A percentile compares a stretch with the other conserved stretches of the same genome.
phyloP scores from a whole-genome alignment of 2,888 invertebrate species.

The Mythimna ferrago region DNA sequence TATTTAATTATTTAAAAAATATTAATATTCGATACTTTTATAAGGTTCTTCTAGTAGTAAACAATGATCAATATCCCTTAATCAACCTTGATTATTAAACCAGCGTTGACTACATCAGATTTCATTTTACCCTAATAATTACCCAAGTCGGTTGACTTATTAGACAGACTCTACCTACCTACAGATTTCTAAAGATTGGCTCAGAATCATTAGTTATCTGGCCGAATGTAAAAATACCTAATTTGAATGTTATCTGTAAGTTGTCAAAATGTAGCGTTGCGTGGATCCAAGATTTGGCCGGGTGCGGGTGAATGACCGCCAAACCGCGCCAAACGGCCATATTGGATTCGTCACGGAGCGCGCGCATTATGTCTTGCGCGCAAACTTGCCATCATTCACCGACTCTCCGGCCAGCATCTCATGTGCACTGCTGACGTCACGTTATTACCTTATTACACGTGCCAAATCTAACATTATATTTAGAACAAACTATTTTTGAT shows the following conservation, averaged over 20 bases:
- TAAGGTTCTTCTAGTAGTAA: no score
- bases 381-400: slow-evolving; percentile 65
- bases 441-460: slow-evolving; percentile 53
- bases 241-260: slow-evolving; percentile 66
- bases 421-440: slow-evolving; percentile 53
- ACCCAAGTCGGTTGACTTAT: no score
- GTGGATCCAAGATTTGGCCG: slow-evolving; percentile 77
- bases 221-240: slow-evolving; percentile 17
- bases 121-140: no score
- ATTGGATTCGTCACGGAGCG: slow-evolving; percentile 88
- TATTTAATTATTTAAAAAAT: no score
- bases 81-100: no score
- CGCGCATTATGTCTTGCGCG: slow-evolving; percentile 85
- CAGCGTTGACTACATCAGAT: no score
- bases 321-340: slow-evolving; percentile 88
- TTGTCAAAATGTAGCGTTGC: slow-evolving; percentile 78
- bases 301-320: slow-evolving; percentile 88
- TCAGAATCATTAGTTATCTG: slow-evolving; percentile 20
- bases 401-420: slow-evolving; percentile 52
- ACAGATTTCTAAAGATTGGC: background rate
- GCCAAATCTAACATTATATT: slow-evolving; percentile 57
- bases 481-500: slow-evolving; percentile 49
- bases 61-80: no score
- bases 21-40: no score
- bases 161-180: background rate